Percentiles rank a stretch among this genome's conserved stretches.
These are phyloP conservation scores for Abscondita cerata DNA, from an alignment of 2,888 invertebrate species.

Conservation along the genomic window DNA sequence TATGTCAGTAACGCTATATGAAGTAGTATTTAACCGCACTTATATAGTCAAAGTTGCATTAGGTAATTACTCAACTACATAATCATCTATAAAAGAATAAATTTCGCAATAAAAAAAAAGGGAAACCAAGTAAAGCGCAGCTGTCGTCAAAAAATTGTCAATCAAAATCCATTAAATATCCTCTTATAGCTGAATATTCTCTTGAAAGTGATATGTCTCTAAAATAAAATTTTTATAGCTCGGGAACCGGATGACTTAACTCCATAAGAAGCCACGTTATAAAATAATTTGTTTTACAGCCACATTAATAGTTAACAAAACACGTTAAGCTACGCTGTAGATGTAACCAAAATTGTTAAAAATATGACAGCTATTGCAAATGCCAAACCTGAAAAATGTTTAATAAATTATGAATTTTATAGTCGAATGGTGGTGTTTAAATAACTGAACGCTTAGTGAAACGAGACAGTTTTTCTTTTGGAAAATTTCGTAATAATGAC, in stretches of 20 bases:
- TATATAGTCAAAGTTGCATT: slow-evolving; percentile 5
- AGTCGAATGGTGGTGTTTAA: not conserved
- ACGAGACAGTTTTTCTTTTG: too few relatives aligned
- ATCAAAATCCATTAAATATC: not conserved
- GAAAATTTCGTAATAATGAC: too few relatives aligned
- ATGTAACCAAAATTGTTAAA: slow-evolving; percentile 26
- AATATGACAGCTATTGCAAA: slow-evolving; percentile 27
- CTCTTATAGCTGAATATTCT: not conserved
- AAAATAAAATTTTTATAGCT: slow-evolving; percentile 29
- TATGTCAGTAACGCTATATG: slow-evolving; percentile 2
- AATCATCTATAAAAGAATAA: not conserved
- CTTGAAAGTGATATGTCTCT: slow-evolving; percentile 25
- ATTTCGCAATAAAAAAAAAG: not conserved
- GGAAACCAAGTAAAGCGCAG: not conserved
- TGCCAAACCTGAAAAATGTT: slow-evolving; percentile 17
- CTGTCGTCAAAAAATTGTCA: not conserved
- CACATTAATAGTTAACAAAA: slow-evolving; percentile 32
- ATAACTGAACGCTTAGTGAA: not conserved
- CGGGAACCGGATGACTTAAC: slow-evolving; percentile 29
- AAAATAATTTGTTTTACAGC: slow-evolving; percentile 33
- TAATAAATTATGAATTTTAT: slow-evolving; percentile 23
- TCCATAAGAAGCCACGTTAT: slow-evolving; percentile 29
- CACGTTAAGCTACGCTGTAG: slow-evolving; percentile 26
- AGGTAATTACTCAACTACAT: not conserved
- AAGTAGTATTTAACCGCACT: not conserved